Evolutionary conservation across 1,140 invertebrate species (phyloP).

Genomic region (Drosophila baimaii): DNA sequence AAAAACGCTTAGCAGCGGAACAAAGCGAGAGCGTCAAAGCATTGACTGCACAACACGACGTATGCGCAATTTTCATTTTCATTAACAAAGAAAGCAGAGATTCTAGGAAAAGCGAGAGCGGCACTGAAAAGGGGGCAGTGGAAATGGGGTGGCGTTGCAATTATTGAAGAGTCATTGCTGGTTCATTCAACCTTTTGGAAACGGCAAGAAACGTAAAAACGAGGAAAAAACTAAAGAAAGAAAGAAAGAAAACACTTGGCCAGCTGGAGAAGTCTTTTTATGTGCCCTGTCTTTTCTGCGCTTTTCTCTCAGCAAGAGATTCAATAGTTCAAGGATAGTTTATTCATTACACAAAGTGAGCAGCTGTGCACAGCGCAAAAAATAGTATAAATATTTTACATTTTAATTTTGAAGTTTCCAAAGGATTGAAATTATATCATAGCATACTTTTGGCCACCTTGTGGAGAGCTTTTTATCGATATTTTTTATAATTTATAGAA

Average conservation of each 20-base stretch:
- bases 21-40: slow-evolving; percentile 52
- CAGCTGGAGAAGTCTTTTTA: slow-evolving; percentile 30
- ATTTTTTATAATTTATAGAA: too few relatives aligned
- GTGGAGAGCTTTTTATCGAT: background rate
- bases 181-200: slow-evolving; percentile 56
- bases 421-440: too few relatives aligned
- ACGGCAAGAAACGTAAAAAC: slow-evolving; percentile 13
- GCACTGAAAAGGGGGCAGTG: background rate
- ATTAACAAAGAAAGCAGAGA: slow-evolving; percentile 56
- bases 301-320: slow-evolving; percentile 1
- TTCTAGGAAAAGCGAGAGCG: slow-evolving; percentile 7
- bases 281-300: slow-evolving; percentile 7
- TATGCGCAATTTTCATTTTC: slow-evolving; percentile 79
- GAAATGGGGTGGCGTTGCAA: slow-evolving; percentile 40
- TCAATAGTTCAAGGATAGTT: slow-evolving; percentile 49
- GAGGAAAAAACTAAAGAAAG: background rate
- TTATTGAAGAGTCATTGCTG: slow-evolving; percentile 71
- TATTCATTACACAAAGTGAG: slow-evolving; percentile 38
- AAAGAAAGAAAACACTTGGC: slow-evolving; percentile 28
- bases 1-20: slow-evolving; percentile 50
- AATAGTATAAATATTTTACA: too few relatives aligned
- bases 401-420: too few relatives aligned
- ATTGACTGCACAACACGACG: slow-evolving; percentile 58
- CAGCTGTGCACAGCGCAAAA: slow-evolving; percentile 15
- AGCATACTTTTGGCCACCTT: too few relatives aligned